phyloP scores from a whole-genome alignment of 2,113 vertebrate species.

The Pomatostomus ruficeps region DNA sequence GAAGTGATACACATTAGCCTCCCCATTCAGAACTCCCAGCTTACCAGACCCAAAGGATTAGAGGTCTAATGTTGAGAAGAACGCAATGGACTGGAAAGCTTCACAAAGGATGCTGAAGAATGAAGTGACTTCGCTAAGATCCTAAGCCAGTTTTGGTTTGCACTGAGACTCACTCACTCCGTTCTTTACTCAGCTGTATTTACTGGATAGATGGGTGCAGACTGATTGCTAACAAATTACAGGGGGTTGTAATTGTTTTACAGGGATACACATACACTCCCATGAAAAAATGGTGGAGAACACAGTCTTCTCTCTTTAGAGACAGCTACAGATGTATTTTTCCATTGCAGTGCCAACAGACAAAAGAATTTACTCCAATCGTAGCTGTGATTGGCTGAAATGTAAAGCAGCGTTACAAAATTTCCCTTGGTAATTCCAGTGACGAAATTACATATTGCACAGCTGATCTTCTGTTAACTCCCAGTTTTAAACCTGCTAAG shows the following conservation, averaged over 20 bases:
- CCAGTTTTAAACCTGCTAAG: neutral
- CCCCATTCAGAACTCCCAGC: neutral
- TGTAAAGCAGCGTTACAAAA: neutral
- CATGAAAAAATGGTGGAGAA: neutral
- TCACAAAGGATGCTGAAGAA: neutral
- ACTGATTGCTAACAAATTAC: neutral
- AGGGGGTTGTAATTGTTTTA: neutral
- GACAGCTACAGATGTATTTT: neutral
- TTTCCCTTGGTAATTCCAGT: neutral
- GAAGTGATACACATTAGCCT: neutral
- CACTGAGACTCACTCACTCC: neutral
- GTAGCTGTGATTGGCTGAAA: neutral
- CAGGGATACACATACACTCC: neutral
- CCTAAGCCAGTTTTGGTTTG: neutral
- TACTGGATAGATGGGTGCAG: neutral
- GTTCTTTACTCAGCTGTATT: neutral
- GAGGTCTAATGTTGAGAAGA: neutral
- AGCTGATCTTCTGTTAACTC: neutral
- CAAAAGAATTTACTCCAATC: neutral
- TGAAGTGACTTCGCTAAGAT: neutral
- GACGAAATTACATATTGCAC: neutral
- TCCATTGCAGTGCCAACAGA: neutral
- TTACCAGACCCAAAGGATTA: constrained; percentile 16
- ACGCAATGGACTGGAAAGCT: neutral
- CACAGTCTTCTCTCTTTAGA: neutral